Evolutionary conservation across 2,888 invertebrate genomes (phyloP).

Genomic region (Stictocephala bisonia): DNA sequence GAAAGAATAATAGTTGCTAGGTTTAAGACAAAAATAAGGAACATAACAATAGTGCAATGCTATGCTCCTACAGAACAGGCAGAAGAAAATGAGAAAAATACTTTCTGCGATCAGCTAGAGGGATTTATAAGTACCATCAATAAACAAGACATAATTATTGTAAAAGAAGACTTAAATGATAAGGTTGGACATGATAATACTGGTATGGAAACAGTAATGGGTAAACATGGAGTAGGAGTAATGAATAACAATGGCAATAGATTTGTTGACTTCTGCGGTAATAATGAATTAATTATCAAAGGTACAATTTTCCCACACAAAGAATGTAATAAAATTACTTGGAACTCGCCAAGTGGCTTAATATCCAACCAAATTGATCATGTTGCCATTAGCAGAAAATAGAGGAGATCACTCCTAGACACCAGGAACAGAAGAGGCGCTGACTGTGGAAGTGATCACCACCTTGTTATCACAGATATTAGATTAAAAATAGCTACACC

Average conservation of each 20-base stretch:
- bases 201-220: not conserved
- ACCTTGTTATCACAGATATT: conserved; percentile 19
- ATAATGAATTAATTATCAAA: conserved; percentile 27
- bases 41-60: not conserved
- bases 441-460: conserved; percentile 45
- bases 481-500: conserved; percentile 32
- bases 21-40: not conserved
- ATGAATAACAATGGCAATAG: conserved; percentile 11
- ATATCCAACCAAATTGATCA: conserved; percentile 50
- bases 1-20: conserved; percentile 5
- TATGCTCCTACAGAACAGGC: conserved; percentile 14
- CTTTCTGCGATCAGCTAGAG: not conserved
- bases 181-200: not conserved
- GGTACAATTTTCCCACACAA: conserved; percentile 44
- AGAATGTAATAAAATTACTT: conserved; percentile 46
- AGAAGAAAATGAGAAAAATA: not conserved
- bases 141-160: not conserved
- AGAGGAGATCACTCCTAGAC: conserved; percentile 41
- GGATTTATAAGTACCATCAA: not conserved
- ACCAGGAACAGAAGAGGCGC: conserved; percentile 41
- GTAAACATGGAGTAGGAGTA: not conserved
- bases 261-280: conserved; percentile 42
- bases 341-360: conserved; percentile 46
- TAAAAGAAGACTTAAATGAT: conserved; percentile 14
- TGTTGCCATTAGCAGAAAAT: conserved; percentile 43